Base-by-base conservation (phyloP, 2,113 vertebrate genomes). In the Chionodraco myersi region DNA sequence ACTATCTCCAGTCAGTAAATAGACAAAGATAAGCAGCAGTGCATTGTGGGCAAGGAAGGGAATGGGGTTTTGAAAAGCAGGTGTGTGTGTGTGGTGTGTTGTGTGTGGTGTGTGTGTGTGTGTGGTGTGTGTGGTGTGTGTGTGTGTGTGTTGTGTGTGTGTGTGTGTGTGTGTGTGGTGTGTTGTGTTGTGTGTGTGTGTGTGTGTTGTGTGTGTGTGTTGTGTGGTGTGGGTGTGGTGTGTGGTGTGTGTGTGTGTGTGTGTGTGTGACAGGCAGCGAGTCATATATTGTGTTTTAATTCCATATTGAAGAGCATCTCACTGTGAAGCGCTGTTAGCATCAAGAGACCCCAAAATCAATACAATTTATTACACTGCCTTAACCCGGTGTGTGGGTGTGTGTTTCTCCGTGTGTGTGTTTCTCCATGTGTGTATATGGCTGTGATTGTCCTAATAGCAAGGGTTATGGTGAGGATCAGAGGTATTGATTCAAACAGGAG, bases 251-350 rank as follows among this genome's bases (percentile, higher is more conserved):
- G 21, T 18, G 5, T 45, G 72, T 26, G 12, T 54, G n/a, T 58
- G 77, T 68, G 60, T 15, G 47, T 30, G n/a, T 30, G 45, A 53
- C 18, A 78, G 59, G 18, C 80, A 78, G 60, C 58, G 26, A 79
- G 75, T 89, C 77, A 58, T 95, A 94, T 94, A 95, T 96, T 93
- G 95, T 67, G 83, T 95, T 97, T 96, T 93, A 96, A 96, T 96
- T 96, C 94, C 92, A 92, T 85, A 88, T 90, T 81, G 57, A 93
- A 92, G 86, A 90, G 88, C 80, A 63, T 93, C 87, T 92, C 88
- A 58, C 82, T 73, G 70, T 72, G 75, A 69, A 77, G 76, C 73
- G 77, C 52, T 90, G 94, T 95, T 89, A 94, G 80, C 86, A 92
- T 87, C 91, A 92, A 84, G 93, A 96, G 82, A 87, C 90, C 82